Percentiles rank a stretch among this genome's conserved stretches.
Conservation (phyloP, 2,888 invertebrate genomes). For the Drosophila multiciliata region DNA sequence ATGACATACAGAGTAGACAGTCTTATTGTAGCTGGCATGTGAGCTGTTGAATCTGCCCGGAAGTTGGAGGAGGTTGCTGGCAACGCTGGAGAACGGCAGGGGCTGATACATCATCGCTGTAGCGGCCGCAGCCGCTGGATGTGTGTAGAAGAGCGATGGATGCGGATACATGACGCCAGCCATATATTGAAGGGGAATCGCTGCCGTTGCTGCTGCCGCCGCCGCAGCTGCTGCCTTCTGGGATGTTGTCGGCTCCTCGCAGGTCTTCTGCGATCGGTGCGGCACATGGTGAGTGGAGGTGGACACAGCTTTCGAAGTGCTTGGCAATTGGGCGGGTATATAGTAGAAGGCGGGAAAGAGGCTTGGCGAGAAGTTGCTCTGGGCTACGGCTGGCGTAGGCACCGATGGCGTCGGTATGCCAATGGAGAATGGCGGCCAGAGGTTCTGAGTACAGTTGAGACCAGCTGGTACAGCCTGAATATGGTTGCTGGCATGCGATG, state of each 20-base stretch:
- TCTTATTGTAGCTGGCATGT: slow-evolving; percentile 50
- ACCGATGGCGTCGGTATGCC: slow-evolving; percentile 82
- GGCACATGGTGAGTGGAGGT: not conserved
- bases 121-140: slow-evolving; percentile 84
- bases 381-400: slow-evolving; percentile 66
- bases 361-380: slow-evolving; percentile 81
- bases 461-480: slow-evolving; percentile 37
- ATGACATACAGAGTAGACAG: slow-evolving; percentile 56
- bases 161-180: slow-evolving; percentile 87
- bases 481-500: slow-evolving; percentile 23
- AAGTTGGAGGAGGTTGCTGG: slow-evolving; percentile 64
- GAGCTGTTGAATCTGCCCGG: slow-evolving; percentile 54
- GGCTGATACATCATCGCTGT: slow-evolving; percentile 88
- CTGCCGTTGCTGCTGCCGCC: slow-evolving; percentile 34
- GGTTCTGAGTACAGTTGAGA: slow-evolving; percentile 74
- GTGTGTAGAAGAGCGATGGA: slow-evolving; percentile 86
- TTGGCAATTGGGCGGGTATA: slow-evolving; percentile 84
- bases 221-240: slow-evolving; percentile 57
- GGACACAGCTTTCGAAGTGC: slow-evolving; percentile 10
- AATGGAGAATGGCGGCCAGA: slow-evolving; percentile 88
- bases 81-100: slow-evolving; percentile 85
- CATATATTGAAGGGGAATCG: slow-evolving; percentile 87
- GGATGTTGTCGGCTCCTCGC: slow-evolving; percentile 72
- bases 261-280: slow-evolving; percentile 20
- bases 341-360: slow-evolving; percentile 87